These are phyloP conservation scores for Noctilio leporinus DNA, from an alignment of 2,113 vertebrate species.

Conservation along the genomic window DNA sequence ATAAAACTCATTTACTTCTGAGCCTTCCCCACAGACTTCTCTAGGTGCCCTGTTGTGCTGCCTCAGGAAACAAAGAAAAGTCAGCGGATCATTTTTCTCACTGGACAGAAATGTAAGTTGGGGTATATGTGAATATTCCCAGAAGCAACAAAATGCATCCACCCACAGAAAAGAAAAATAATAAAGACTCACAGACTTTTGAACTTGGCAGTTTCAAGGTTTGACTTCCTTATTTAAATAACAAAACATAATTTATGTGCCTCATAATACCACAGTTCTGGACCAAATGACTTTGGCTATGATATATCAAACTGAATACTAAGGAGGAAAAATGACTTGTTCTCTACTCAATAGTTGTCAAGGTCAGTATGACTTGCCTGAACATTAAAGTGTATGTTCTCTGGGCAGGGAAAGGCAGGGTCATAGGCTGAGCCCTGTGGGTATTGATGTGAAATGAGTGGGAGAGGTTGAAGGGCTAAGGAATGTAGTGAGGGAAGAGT, in stretches of 20 bases:
- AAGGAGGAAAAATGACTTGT: background rate
- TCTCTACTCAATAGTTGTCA: background rate
- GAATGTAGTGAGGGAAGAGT: background rate
- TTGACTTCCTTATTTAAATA: background rate
- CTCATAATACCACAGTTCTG: background rate
- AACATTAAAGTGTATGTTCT: background rate
- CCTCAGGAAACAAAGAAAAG: background rate
- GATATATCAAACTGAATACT: background rate
- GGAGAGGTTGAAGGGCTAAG: too few species aligned
- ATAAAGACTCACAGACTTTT: background rate
- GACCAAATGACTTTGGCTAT: background rate
- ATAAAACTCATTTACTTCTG: constrained; percentile 30
- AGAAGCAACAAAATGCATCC: background rate
- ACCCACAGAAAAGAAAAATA: background rate
- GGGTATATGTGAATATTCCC: background rate
- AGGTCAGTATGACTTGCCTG: background rate
- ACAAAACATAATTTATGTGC: background rate
- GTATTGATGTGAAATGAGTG: background rate
- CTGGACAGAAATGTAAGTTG: background rate
- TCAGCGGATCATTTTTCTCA: background rate
- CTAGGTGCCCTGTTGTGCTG: background rate
- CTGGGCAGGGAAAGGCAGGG: background rate
- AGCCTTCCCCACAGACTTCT: background rate
- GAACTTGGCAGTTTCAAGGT: background rate
- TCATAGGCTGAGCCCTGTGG: background rate